phyloP scores from a whole-genome alignment of 2,797 vertebrate genomes.

The Acanthurus tractus region DNA sequence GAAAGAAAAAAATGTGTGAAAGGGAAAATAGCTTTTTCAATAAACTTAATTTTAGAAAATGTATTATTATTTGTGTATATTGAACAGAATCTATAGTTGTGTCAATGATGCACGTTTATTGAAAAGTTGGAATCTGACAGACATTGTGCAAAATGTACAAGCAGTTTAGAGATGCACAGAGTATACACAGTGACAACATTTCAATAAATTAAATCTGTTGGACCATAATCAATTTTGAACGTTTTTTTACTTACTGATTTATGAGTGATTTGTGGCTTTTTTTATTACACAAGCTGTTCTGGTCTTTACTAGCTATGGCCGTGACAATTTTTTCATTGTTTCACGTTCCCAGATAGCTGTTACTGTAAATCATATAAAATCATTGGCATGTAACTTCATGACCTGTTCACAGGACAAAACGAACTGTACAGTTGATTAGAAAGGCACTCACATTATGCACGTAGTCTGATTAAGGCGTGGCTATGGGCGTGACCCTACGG shows the following conservation, averaged over 20 bases:
- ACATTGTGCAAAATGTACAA: conserved; percentile 23
- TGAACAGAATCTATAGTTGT: conserved; percentile 31
- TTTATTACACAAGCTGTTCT: neutral
- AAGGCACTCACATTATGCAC: conserved; percentile 29
- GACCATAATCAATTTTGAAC: conserved; percentile 43
- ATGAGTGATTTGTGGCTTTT: neutral
- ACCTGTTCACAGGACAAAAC: conserved; percentile 48
- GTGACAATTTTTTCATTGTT: neutral
- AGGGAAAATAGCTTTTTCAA: conserved; percentile 23
- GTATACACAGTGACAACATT: conserved; percentile 44
- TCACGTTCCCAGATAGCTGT: neutral
- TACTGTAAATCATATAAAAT: neutral
- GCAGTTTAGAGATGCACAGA: conserved; percentile 39
- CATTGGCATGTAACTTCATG: neutral
- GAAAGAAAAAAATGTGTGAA: conserved; percentile 27
- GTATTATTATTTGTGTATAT: conserved; percentile 61
- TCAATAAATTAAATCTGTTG: conserved; percentile 48
- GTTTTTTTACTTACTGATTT: neutral
- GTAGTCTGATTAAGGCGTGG: conserved; percentile 36
- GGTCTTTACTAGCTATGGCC: neutral
- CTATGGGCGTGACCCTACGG: conserved; percentile 25
- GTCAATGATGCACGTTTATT: conserved; percentile 8
- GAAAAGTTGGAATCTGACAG: conserved; percentile 10
- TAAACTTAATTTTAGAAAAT: conserved; percentile 48
- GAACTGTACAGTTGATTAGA: conserved; percentile 6